A percentile compares a stretch with the other conserved stretches of the same genome.
These are phyloP conservation scores for Galbula dea DNA, from an alignment of 2,113 vertebrate genomes.

Conservation along the genomic window DNA sequence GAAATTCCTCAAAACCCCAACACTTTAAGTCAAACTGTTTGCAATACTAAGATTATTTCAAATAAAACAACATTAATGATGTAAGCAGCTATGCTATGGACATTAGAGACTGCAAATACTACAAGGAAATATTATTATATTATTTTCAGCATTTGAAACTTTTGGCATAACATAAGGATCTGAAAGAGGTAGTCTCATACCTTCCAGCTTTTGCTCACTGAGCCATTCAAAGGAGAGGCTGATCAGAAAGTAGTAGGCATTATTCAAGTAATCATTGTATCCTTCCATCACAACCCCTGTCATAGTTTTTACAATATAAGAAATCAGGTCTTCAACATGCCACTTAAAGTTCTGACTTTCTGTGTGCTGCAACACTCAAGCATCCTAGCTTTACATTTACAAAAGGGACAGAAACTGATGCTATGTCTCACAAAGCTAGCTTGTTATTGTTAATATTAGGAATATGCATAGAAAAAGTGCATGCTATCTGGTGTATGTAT, in stretches of 20 bases:
- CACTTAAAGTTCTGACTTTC: neutral
- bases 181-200: neutral
- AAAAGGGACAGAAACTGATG: too few relatives aligned
- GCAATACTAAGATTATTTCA: neutral
- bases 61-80: neutral
- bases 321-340: neutral
- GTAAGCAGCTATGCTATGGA: neutral
- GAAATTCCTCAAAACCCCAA: neutral
- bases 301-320: neutral
- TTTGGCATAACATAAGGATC: neutral
- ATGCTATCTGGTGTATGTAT: neutral
- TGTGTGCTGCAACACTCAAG: neutral
- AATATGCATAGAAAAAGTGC: neutral
- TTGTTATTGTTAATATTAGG: too few relatives aligned
- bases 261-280: too few relatives aligned
- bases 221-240: neutral
- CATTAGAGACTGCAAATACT: neutral
- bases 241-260: neutral
- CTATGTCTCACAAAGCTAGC: too few relatives aligned
- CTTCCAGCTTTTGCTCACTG: neutral
- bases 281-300: neutral
- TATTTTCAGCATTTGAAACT: neutral
- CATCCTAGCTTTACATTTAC: neutral
- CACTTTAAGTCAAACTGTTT: neutral
- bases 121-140: neutral